Evolutionary conservation across 2,888 invertebrate genomes (phyloP).

Genomic region (Nephrotoma appendiculata): DNA sequence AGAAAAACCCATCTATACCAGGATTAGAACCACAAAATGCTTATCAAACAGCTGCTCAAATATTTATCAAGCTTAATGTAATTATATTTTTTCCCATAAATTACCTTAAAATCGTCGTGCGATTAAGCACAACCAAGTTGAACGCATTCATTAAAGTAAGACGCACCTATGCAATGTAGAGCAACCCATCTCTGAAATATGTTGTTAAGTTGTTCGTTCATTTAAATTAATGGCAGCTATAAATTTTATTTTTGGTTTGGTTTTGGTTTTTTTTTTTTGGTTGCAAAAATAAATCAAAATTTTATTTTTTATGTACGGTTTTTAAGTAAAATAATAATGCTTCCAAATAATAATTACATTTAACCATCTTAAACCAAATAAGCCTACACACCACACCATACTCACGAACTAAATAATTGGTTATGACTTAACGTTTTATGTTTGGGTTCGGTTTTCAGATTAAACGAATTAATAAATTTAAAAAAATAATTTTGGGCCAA

Average conservation of each 20-base stretch:
- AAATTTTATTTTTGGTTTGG: background rate
- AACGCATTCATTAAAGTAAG: too few relatives aligned
- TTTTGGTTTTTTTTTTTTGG: background rate
- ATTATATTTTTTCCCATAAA: too few relatives aligned
- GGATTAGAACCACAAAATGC: too few relatives aligned
- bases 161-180: too few relatives aligned
- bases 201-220: background rate
- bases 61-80: too few relatives aligned
- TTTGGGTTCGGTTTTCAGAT: background rate
- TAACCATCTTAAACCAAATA: background rate
- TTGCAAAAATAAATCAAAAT: background rate
- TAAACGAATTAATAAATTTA: background rate
- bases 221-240: background rate
- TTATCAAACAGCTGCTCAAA: too few relatives aligned
- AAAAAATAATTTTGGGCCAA: background rate
- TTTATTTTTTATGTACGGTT: background rate
- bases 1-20: too few relatives aligned
- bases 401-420: background rate
- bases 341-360: background rate
- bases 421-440: background rate
- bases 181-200: background rate
- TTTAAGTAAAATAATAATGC: background rate
- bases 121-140: too few relatives aligned
- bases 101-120: too few relatives aligned
- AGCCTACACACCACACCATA: background rate